Evolutionary conservation across 2,888 invertebrate genomes (phyloP).

Genomic region (Erebia aethiops): DNA sequence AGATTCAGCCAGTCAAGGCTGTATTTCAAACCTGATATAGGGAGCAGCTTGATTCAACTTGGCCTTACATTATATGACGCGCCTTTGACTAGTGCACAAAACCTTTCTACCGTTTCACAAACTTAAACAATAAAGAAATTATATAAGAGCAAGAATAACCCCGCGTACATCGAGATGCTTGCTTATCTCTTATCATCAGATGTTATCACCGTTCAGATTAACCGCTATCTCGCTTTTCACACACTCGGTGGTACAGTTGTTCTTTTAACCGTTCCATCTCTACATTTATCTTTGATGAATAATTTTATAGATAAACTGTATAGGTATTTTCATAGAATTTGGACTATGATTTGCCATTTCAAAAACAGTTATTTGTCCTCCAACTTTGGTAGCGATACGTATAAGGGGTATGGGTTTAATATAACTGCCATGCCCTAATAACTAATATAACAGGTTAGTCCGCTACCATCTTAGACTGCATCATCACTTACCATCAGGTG

Average conservation of each 20-base stretch:
- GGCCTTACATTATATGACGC: too few relatives aligned
- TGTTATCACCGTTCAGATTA: constrained; percentile 25
- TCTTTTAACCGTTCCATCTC: constrained; percentile 21
- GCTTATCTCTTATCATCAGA: constrained; percentile 20
- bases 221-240: constrained; percentile 27
- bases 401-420: too few relatives aligned
- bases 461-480: too few relatives aligned
- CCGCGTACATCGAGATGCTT: constrained; percentile 14
- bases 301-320: constrained; percentile 12
- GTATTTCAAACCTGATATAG: too few relatives aligned
- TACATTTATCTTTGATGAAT: constrained; percentile 13
- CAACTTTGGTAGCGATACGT: not conserved
- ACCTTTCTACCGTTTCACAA: not conserved
- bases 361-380: not conserved
- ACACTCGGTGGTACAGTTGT: constrained; percentile 25
- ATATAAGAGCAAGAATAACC: constrained; percentile 14
- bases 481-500: too few relatives aligned
- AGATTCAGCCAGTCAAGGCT: too few relatives aligned
- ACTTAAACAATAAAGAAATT: constrained; percentile 9
- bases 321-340: not conserved
- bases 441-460: too few relatives aligned
- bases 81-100: too few relatives aligned
- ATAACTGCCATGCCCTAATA: too few relatives aligned
- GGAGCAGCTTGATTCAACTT: too few relatives aligned
- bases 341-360: not conserved